These are phyloP conservation scores for Rhinogobio ventralis DNA, from an alignment of 2,797 vertebrate species.

Conservation along the genomic window DNA sequence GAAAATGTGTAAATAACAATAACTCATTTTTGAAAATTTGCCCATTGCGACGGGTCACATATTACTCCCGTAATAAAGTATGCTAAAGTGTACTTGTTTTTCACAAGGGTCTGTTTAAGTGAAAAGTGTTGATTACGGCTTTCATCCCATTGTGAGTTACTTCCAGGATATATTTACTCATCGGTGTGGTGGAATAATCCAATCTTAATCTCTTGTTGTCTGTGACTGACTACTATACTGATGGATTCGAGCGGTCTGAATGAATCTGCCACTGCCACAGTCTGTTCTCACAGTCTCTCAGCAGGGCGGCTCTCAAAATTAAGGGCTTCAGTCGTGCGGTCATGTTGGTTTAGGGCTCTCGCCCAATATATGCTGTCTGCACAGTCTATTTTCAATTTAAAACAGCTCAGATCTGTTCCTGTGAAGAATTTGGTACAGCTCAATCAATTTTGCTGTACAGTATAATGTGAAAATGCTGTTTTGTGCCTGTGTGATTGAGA, in stretches of 20 bases:
- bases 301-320: conserved; percentile 39
- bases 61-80: neutral
- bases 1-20: too few relatives aligned
- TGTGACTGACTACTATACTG: conserved; percentile 1
- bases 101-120: neutral
- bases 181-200: neutral
- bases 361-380: conserved; percentile 14
- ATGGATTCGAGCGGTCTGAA: neutral
- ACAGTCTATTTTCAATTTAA: conserved; percentile 31
- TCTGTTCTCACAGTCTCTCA: conserved; percentile 19
- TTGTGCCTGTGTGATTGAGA: neutral
- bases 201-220: neutral
- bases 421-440: neutral
- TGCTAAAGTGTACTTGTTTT: neutral
- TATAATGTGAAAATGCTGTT: neutral
- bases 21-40: too few relatives aligned
- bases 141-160: neutral
- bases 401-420: conserved; percentile 15
- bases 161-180: neutral
- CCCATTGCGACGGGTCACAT: too few relatives aligned
- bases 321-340: conserved; percentile 51
- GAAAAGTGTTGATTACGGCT: neutral
- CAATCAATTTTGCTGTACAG: neutral
- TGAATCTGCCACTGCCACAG: conserved; percentile 35
- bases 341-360: conserved; percentile 29